A percentile compares a stretch with the other conserved stretches of the same genome.
These are phyloP conservation scores for Eidolon helvum DNA, from an alignment of 2,113 vertebrate species.

Conservation along the genomic window DNA sequence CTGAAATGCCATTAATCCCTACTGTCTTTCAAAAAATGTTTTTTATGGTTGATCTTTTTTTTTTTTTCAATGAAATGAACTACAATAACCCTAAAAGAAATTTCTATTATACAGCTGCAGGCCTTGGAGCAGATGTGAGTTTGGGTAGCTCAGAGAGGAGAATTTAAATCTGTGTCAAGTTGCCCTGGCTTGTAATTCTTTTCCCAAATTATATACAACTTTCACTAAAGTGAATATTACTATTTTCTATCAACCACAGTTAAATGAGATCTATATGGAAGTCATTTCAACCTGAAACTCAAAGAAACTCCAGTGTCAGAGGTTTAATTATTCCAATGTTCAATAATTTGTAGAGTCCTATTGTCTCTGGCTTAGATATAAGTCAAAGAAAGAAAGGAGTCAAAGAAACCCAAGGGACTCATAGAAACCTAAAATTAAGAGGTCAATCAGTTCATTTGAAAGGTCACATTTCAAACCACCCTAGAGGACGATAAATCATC, in stretches of 20 bases:
- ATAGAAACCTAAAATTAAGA: neutral
- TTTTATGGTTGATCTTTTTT: neutral
- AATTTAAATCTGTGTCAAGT: constrained; percentile 36
- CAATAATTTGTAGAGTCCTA: neutral
- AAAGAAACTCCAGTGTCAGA: neutral
- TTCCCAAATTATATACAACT: neutral
- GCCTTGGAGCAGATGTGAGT: neutral
- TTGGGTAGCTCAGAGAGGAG: neutral
- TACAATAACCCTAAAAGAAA: constrained; percentile 59
- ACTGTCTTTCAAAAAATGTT: constrained; percentile 42
- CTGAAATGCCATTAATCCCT: neutral
- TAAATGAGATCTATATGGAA: neutral
- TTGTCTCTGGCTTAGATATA: neutral
- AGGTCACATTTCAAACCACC: neutral
- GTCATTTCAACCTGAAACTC: constrained; percentile 41
- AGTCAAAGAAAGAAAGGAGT: neutral
- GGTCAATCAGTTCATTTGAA: neutral
- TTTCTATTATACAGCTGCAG: constrained; percentile 5
- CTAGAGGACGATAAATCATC: neutral
- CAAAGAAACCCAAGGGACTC: neutral
- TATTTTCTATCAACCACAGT: constrained; percentile 28
- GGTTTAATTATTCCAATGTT: neutral
- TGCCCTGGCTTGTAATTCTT: constrained; percentile 4
- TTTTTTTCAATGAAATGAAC: constrained; percentile 41
- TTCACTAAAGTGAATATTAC: constrained; percentile 20